Percentiles rank a stretch among this genome's conserved stretches.
Conservation (phyloP, 1,140 invertebrate genomes). For the Pararge aegeria region DNA sequence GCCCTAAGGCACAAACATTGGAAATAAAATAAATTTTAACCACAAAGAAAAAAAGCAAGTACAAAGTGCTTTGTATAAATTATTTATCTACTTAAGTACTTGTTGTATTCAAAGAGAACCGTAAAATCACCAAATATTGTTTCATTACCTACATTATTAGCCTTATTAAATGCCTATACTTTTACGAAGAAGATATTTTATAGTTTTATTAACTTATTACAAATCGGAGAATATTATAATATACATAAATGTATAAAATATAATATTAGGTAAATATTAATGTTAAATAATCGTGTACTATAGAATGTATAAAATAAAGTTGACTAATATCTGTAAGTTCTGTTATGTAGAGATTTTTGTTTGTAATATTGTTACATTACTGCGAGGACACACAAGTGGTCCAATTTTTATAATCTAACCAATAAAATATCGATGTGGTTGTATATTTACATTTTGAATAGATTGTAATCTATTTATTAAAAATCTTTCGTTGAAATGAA, state of each 20-base stretch:
- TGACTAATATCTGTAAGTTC: conserved; percentile 79
- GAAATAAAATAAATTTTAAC: conserved; percentile 10
- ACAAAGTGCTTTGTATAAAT: conserved; percentile 69
- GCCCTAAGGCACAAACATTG: conserved; percentile 10
- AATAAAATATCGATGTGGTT: conserved; percentile 80
- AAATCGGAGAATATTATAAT: conserved; percentile 74
- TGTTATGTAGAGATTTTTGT: conserved; percentile 79
- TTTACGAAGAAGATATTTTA: conserved; percentile 77
- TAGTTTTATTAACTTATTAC: conserved; percentile 80
- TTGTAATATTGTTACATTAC: conserved; percentile 79
- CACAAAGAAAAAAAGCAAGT: conserved; percentile 47
- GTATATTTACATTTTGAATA: conserved; percentile 59
- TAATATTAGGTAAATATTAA: conserved; percentile 70
- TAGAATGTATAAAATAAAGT: conserved; percentile 78
- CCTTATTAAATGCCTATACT: conserved; percentile 76
- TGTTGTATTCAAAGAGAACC: conserved; percentile 58
- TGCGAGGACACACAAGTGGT: conserved; percentile 70
- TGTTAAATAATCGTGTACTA: conserved; percentile 76
- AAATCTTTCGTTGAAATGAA: conserved; percentile 64
- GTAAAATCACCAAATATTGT: conserved; percentile 74
- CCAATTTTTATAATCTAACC: conserved; percentile 80
- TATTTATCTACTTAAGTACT: conserved; percentile 48
- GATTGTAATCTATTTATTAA: conserved; percentile 53
- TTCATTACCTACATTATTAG: conserved; percentile 75
- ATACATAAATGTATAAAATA: conserved; percentile 77